Evolutionary conservation across 2,113 vertebrate species (phyloP).

Genomic region (Silurus meridionalis): DNA sequence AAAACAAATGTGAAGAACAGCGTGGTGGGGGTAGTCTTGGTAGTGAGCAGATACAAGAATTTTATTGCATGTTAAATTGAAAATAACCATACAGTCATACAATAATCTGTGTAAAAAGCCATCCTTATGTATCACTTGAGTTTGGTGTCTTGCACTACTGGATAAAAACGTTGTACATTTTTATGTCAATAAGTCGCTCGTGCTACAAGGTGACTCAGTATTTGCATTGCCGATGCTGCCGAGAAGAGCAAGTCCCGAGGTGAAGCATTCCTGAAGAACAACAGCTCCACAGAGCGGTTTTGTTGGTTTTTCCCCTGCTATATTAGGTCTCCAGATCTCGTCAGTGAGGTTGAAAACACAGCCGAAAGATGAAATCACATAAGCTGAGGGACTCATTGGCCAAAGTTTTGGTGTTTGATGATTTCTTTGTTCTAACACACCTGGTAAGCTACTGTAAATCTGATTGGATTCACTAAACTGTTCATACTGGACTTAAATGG

Average conservation of each 20-base stretch:
- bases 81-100: too few relatives aligned
- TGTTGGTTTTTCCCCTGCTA: not conserved
- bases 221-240: not conserved
- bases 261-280: not conserved
- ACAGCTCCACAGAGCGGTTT: not conserved
- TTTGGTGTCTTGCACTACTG: conserved; percentile 6
- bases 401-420: not conserved
- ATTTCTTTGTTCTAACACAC: not conserved
- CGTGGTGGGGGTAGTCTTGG: not conserved
- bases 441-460: not conserved
- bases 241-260: not conserved
- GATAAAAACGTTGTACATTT: not conserved
- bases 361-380: not conserved
- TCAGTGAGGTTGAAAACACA: not conserved
- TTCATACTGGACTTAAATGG: not conserved
- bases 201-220: not conserved
- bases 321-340: not conserved
- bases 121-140: not conserved
- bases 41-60: not conserved
- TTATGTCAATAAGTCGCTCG: not conserved
- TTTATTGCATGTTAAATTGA: not conserved
- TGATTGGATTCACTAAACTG: not conserved
- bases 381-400: not conserved
- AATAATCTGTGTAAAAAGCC: not conserved
- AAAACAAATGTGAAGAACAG: not conserved